These are phyloP conservation scores for Podarcis lilfordi DNA, from an alignment of 2,797 vertebrate species.

Conservation along the genomic window DNA sequence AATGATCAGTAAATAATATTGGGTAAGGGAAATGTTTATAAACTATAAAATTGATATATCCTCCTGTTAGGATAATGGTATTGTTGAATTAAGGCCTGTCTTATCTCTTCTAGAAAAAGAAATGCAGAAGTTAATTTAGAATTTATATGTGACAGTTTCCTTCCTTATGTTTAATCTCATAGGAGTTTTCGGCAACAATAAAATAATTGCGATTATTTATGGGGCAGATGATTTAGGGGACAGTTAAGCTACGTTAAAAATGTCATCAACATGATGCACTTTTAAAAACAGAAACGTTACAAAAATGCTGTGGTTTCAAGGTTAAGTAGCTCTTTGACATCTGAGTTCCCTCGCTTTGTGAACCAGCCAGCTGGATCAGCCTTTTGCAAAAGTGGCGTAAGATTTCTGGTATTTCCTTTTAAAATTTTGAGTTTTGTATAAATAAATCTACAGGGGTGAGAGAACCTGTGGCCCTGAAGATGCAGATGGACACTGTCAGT, in stretches of 20 bases:
- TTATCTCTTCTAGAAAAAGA: not conserved
- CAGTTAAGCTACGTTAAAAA: not conserved
- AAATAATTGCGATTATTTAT: too few species aligned
- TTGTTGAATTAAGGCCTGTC: not conserved
- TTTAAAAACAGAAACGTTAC: not conserved
- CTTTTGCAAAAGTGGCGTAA: not conserved
- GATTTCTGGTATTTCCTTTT: not conserved
- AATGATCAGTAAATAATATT: too few species aligned
- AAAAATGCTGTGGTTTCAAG: not conserved
- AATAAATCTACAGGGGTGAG: too few species aligned
- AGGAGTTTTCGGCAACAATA: not conserved
- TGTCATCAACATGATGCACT: not conserved
- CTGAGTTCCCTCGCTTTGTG: too few species aligned
- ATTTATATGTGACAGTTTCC: not conserved
- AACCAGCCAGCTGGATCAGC: too few species aligned
- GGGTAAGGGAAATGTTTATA: not conserved
- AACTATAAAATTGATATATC: not conserved
- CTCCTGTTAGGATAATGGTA: not conserved
- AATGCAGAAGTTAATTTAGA: not conserved
- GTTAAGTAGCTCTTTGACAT: too few species aligned
- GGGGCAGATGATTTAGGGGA: too few species aligned
- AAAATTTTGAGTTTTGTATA: too few species aligned
- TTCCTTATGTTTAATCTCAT: not conserved
- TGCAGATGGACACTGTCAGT: too few species aligned
- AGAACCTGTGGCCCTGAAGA: too few species aligned